Percentiles rank a stretch among this genome's conserved stretches.
These are phyloP conservation scores for Zaprionus gabonicus DNA, from an alignment of 1,140 invertebrate genomes.

Conservation along the genomic window DNA sequence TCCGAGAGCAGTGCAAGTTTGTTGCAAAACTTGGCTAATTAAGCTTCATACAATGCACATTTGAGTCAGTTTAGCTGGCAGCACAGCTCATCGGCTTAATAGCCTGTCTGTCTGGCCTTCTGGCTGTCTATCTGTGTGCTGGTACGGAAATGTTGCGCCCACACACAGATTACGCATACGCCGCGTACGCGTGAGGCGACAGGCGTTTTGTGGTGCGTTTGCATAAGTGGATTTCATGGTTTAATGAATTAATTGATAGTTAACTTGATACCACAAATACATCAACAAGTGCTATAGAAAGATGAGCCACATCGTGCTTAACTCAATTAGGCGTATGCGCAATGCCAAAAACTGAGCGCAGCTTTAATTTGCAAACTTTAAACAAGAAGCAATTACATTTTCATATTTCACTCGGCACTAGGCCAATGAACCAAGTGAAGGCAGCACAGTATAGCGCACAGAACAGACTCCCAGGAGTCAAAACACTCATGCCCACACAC, in stretches of 20 bases:
- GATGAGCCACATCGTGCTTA: conserved; percentile 46
- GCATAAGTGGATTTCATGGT: conserved; percentile 62
- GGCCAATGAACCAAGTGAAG: conserved; percentile 39
- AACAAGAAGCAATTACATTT: conserved; percentile 41
- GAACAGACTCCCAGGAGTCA: neutral
- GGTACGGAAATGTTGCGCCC: neutral
- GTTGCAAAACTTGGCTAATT: conserved; percentile 11
- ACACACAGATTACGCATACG: conserved; percentile 53
- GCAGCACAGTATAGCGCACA: too few relatives aligned
- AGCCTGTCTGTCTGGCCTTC: conserved; percentile 1
- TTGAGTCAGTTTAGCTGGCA: neutral
- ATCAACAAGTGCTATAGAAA: conserved; percentile 9
- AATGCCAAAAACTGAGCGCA: conserved; percentile 38
- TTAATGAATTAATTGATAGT: conserved; percentile 79
- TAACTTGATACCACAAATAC: conserved; percentile 55
- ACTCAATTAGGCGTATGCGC: conserved; percentile 72
- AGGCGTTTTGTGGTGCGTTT: conserved; percentile 35
- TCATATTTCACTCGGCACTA: conserved; percentile 33
- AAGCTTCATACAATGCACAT: conserved; percentile 16
- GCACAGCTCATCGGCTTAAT: neutral
- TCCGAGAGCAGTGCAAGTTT: conserved; percentile 1
- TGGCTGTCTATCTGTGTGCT: neutral
- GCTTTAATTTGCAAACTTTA: conserved; percentile 43
- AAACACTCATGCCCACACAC: neutral
- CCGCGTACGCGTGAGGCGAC: conserved; percentile 49